These are phyloP conservation scores for Parambassis ranga DNA, from an alignment of 2,797 vertebrate genomes.

Conservation along the genomic window DNA sequence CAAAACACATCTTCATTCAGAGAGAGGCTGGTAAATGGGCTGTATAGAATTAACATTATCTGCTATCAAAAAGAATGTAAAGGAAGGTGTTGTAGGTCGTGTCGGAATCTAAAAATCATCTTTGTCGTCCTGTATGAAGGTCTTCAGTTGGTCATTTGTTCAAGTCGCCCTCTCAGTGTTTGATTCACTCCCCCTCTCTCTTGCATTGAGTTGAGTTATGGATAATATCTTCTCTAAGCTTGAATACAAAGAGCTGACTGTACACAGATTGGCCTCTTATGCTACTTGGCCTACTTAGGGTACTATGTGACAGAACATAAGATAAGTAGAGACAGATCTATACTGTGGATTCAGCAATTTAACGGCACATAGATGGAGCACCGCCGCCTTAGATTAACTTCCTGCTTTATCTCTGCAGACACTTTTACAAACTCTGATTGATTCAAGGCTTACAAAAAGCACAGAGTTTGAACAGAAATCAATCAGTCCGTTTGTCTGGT, in stretches of 20 bases:
- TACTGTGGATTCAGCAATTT: constrained; percentile 24
- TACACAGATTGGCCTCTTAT: constrained; percentile 32
- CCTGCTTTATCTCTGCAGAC: not conserved
- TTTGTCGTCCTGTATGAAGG: not conserved
- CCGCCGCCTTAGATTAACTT: not conserved
- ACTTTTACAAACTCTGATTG: constrained; percentile 7
- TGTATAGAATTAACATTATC: not conserved
- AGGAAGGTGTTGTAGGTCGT: not conserved
- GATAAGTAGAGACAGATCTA: constrained; percentile 26
- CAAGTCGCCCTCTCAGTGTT: no score
- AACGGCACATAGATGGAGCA: not conserved
- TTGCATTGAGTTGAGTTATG: not conserved
- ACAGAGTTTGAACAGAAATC: constrained; percentile 5
- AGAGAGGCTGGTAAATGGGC: not conserved
- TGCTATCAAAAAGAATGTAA: not conserved
- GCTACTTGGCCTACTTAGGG: constrained; percentile 41
- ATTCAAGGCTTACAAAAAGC: not conserved
- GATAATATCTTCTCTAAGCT: not conserved
- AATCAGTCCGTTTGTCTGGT: not conserved
- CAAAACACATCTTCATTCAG: not conserved
- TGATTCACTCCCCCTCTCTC: not conserved
- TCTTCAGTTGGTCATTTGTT: not conserved
- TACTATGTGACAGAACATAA: constrained; percentile 42
- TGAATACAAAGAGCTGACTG: constrained; percentile 33
- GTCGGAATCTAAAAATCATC: not conserved